Conservation (phyloP, 2,797 vertebrate species). For the Poeciliopsis turneri region DNA sequence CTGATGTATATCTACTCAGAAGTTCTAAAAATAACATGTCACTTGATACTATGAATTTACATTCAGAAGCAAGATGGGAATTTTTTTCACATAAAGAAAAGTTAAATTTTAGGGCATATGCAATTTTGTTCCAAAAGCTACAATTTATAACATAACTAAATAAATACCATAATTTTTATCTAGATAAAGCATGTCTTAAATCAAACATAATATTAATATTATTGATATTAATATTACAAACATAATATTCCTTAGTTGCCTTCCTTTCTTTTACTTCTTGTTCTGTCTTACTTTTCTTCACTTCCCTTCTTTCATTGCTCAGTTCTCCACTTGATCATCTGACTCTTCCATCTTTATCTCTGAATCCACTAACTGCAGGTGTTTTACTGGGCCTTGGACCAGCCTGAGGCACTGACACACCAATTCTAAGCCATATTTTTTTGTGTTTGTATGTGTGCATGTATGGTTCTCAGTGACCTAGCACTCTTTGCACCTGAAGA, state of each 20-base stretch:
- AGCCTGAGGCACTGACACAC: background rate
- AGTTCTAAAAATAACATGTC: background rate
- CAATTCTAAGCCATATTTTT: background rate
- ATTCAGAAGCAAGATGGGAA: background rate
- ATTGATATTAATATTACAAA: background rate
- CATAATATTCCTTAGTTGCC: background rate
- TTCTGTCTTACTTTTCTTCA: background rate
- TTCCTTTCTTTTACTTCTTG: background rate
- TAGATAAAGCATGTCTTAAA: background rate
- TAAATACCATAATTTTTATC: background rate
- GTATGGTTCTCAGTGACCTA: slow-evolving; percentile 31
- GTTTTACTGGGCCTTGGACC: slow-evolving; percentile 15
- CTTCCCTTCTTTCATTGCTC: background rate
- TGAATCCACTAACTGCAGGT: slow-evolving; percentile 19
- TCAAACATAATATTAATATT: background rate
- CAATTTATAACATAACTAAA: background rate
- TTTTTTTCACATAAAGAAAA: background rate
- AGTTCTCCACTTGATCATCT: slow-evolving; percentile 15
- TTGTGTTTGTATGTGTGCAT: slow-evolving; percentile 5
- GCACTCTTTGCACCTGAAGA: slow-evolving; percentile 40
- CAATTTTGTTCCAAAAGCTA: background rate
- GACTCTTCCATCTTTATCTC: slow-evolving; percentile 16
- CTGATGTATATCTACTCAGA: background rate
- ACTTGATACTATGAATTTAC: background rate
- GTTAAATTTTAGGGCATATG: background rate